phyloP scores from a whole-genome alignment of 2,113 vertebrate species.

The Cyrtonyx montezumae region DNA sequence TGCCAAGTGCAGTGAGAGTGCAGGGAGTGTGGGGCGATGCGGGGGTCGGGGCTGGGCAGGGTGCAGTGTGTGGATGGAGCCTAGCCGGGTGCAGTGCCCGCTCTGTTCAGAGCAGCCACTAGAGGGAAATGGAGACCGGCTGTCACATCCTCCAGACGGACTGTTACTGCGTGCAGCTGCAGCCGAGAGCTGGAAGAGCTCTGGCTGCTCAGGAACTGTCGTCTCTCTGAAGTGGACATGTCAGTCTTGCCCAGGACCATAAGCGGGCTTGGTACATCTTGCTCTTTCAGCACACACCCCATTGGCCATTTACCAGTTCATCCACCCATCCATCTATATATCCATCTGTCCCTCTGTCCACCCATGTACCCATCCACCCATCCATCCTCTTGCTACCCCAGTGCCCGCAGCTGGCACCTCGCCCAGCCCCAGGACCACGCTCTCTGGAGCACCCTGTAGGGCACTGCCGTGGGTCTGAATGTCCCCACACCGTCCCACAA shows the following conservation, averaged over 20 bases:
- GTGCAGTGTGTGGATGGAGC: background rate
- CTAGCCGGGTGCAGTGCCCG: background rate
- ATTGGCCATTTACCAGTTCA: background rate
- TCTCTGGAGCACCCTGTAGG: background rate
- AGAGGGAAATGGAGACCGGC: slow-evolving; percentile 65
- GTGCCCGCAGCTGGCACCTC: background rate
- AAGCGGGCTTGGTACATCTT: background rate
- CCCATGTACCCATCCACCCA: background rate
- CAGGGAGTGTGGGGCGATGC: fast-evolving
- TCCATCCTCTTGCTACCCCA: background rate
- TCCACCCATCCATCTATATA: too few relatives aligned
- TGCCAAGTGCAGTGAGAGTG: background rate
- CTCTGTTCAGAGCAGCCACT: slow-evolving; percentile 37
- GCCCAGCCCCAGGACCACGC: background rate
- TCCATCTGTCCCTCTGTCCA: too few relatives aligned
- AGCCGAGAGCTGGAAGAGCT: background rate
- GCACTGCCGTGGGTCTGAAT: background rate
- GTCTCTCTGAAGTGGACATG: fast-evolving
- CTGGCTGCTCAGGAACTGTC: background rate
- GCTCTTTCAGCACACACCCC: background rate
- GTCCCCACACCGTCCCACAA: background rate
- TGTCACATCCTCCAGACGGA: slow-evolving; percentile 29
- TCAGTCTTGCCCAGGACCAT: background rate
- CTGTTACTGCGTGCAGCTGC: background rate
- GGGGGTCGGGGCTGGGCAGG: background rate